Percentiles rank a stretch among this genome's conserved stretches.
Conservation (phyloP, 2,888 invertebrate species). For the Tenthredo mesomela region DNA sequence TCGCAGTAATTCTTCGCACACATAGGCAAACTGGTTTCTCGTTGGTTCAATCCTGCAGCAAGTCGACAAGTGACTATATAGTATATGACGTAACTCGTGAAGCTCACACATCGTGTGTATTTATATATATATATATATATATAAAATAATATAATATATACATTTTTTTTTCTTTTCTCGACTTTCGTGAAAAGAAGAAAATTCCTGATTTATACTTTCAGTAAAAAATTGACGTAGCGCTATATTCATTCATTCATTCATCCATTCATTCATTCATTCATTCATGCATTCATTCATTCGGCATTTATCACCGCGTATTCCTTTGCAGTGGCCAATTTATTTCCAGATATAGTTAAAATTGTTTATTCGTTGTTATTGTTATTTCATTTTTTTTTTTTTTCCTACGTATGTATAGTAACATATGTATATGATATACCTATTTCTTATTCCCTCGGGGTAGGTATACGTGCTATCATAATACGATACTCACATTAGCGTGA, state of each 20-base stretch:
- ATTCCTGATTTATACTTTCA: neutral
- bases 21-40: neutral
- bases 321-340: neutral
- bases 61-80: neutral
- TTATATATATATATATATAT: too few species aligned
- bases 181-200: neutral
- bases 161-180: neutral
- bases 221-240: neutral
- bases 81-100: neutral
- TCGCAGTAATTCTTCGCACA: constrained; percentile 1
- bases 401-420: neutral
- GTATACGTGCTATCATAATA: neutral
- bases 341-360: neutral
- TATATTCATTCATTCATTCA: neutral
- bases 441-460: neutral
- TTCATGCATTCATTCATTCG: neutral
- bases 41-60: neutral
- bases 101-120: neutral
- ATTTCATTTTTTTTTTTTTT: neutral
- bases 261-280: neutral
- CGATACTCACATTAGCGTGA: constrained; percentile 21
- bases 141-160: too few species aligned
- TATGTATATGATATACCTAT: too few species aligned
- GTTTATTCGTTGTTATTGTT: neutral
- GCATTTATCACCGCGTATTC: neutral